Conservation (phyloP, 2,113 vertebrate species). For the Microtus oregoni region DNA sequence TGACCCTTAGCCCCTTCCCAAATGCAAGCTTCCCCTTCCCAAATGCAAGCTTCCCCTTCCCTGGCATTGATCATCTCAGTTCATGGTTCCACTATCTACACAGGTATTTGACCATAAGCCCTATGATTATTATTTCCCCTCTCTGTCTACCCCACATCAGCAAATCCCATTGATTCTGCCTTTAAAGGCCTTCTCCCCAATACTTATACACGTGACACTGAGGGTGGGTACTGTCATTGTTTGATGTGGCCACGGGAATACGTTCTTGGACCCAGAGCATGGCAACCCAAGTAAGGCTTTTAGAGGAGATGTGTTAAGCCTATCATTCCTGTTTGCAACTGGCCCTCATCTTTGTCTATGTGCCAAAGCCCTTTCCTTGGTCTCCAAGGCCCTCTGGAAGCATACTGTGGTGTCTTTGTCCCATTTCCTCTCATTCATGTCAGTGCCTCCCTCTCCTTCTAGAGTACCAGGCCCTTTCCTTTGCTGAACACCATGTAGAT, state of each 20-base stretch:
- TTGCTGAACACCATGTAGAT: background rate
- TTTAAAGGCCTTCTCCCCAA: background rate
- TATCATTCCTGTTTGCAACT: background rate
- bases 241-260: background rate
- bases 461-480: no score
- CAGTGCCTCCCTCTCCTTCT: background rate
- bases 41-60: no score
- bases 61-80: background rate
- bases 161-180: background rate
- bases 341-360: background rate
- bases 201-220: background rate
- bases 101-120: background rate
- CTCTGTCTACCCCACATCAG: background rate
- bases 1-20: background rate
- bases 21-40: no score
- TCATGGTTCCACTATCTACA: background rate
- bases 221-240: background rate
- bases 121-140: background rate
- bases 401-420: background rate
- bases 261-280: background rate
- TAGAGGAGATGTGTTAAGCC: background rate
- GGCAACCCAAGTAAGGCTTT: background rate
- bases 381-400: background rate
- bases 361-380: background rate
- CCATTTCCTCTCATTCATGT: background rate